phyloP scores from a whole-genome alignment of 1,140 invertebrate species.

The Lordiphosa clarofinis region DNA sequence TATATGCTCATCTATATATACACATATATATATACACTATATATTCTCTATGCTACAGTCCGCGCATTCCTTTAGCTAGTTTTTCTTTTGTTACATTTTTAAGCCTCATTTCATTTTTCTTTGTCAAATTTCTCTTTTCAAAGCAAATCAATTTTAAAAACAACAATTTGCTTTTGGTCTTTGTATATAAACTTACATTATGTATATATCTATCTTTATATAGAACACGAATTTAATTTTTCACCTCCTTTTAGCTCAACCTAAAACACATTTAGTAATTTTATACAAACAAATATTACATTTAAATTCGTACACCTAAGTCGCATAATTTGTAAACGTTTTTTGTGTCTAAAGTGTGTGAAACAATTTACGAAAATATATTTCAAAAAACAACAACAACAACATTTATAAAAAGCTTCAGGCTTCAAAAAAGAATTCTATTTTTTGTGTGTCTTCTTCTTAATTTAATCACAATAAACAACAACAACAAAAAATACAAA shows the following conservation, averaged over 20 bases:
- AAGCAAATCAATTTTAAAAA: constrained; percentile 74
- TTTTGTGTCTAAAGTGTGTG: constrained; percentile 62
- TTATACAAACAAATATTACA: constrained; percentile 44
- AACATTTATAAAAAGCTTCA: constrained; percentile 35
- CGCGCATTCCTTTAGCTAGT: constrained; percentile 56
- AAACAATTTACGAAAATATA: constrained; percentile 18
- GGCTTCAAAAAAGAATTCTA: neutral
- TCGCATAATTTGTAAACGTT: constrained; percentile 31
- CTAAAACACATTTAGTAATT: constrained; percentile 35
- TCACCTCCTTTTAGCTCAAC: constrained; percentile 44
- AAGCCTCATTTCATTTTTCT: constrained; percentile 44
- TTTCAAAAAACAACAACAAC: too few species aligned
- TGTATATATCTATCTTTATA: constrained; percentile 15
- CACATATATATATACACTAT: constrained; percentile 21
- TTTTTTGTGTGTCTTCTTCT: constrained; percentile 14
- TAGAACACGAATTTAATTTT: constrained; percentile 58
- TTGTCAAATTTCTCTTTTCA: constrained; percentile 15
- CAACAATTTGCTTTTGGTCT: constrained; percentile 62
- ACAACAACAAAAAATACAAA: constrained; percentile 29
- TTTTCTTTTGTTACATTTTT: constrained; percentile 25
- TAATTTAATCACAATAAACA: constrained; percentile 47
- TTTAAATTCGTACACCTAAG: constrained; percentile 38
- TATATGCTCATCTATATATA: constrained; percentile 53
- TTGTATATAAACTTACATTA: constrained; percentile 35
- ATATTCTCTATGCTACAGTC: constrained; percentile 47